Evolutionary conservation across 2,797 vertebrate genomes (phyloP).

Genomic region (Lophius americanus): DNA sequence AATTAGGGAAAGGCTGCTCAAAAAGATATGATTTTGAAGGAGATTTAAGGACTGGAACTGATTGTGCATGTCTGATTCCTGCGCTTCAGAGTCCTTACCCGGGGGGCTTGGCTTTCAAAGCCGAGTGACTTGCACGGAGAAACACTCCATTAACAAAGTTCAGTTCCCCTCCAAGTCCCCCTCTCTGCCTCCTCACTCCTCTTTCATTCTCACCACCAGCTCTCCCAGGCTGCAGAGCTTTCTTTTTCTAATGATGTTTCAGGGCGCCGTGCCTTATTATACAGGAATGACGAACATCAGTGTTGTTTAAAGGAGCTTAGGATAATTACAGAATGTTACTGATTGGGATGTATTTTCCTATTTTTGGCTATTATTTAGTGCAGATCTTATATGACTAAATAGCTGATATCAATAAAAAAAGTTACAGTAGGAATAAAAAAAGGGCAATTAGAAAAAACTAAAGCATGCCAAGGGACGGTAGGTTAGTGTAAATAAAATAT

Average conservation of each 20-base stretch:
- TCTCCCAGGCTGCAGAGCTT: slow-evolving; percentile 60
- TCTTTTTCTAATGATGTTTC: slow-evolving; percentile 60
- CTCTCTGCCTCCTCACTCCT: not conserved
- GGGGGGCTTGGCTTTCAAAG: slow-evolving; percentile 87
- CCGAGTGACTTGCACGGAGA: slow-evolving; percentile 83
- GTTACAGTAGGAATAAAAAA: not conserved
- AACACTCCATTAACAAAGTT: slow-evolving; percentile 87
- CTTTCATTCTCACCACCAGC: slow-evolving; percentile 47
- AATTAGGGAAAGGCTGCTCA: slow-evolving; percentile 86
- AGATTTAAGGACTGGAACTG: slow-evolving; percentile 89
- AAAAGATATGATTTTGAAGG: slow-evolving; percentile 87
- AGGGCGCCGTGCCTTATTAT: slow-evolving; percentile 58
- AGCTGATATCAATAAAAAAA: slow-evolving; percentile 2
- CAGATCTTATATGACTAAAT: slow-evolving; percentile 14
- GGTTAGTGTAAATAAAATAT: too few species aligned
- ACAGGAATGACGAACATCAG: slow-evolving; percentile 44
- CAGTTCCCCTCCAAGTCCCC: slow-evolving; percentile 70
- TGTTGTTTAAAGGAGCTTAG: slow-evolving; percentile 28
- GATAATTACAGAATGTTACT: slow-evolving; percentile 35
- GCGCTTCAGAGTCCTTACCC: slow-evolving; percentile 85
- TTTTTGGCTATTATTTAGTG: slow-evolving; percentile 10
- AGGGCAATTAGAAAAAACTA: too few species aligned
- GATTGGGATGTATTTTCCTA: slow-evolving; percentile 19
- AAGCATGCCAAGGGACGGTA: too few species aligned
- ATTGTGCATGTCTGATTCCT: slow-evolving; percentile 88